Evolutionary conservation across 2,888 invertebrate species (phyloP), one percentile per base, ranked within the genome.

Genomic region (Pollenia griseotomentosa): DNA sequence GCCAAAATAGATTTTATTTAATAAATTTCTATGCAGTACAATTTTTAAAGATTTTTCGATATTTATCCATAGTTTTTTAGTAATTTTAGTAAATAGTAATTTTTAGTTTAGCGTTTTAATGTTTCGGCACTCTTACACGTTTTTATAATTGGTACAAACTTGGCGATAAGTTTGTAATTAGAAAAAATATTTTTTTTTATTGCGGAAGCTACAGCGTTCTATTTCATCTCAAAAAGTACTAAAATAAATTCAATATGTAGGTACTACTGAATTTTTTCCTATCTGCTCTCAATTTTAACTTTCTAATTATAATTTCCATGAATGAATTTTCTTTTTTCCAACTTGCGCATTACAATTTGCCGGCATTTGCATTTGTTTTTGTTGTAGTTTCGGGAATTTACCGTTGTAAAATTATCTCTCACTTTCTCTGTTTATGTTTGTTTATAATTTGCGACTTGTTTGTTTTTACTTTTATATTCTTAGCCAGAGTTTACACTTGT

Each of bases 321-420:
- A 82, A 82, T 82, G 82, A 75, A 68, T 61, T 74, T 66, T 48
- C 42, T 0, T 59, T 75, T 75, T 11, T 12, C 0, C n/a, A 16
- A 44, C 75, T n/a, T 82, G 82, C 82, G 74, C 82, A 65, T 3
- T 82, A 33, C 0, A 2, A 23, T 42, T 42, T 57, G 12, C 74
- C 74, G 74, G 82, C 23, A 12, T 68, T 53, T 70, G 59, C 8
- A 33, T 23, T 19, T 6, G 0, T 9, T 14, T n/a, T 78, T 44
- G 42, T 65, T 23, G 16, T 63, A 33, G 53, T 46, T 33, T 33
- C 6, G 33, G 44, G 12, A 51, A 14, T 23, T 70, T 78, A 10
- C n/a, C 14, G 44, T 53, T 61, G 33, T 6, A 40, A 4, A 16
- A 57, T 1, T 61, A 61, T 55, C 73, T 74, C 57, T 66, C 55